Conservation (phyloP, 2,113 vertebrate genomes). For the Lagopus leucura region DNA sequence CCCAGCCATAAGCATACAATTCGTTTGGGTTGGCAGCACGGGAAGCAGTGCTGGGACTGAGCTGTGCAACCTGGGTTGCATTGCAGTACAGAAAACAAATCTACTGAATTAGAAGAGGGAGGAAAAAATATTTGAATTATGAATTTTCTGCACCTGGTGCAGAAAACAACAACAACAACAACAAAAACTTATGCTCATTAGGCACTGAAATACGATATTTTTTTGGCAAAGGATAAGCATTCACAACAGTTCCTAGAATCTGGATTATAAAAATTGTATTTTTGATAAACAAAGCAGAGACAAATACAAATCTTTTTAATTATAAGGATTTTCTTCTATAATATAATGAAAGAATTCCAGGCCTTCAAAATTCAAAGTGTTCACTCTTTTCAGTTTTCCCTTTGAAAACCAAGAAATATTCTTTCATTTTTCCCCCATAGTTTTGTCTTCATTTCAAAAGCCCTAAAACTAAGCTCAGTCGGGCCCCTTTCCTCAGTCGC, state of each 20-base stretch:
- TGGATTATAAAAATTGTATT: not conserved
- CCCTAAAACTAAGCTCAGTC: not conserved
- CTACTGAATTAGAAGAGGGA: not conserved
- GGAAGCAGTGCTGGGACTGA: not conserved
- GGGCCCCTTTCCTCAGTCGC: not conserved
- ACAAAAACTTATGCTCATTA: not conserved
- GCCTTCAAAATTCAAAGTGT: not conserved
- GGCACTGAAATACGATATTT: not conserved
- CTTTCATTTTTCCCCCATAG: not conserved
- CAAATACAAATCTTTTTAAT: not conserved
- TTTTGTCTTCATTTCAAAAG: not conserved
- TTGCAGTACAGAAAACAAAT: fast-evolving
- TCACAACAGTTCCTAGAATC: not conserved
- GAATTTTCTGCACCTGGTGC: not conserved
- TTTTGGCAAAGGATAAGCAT: not conserved
- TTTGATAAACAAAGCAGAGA: not conserved
- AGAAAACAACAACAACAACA: not conserved
- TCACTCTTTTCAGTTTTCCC: not conserved
- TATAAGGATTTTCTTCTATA: not conserved
- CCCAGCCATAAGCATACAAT: fast-evolving
- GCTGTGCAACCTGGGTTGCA: not conserved
- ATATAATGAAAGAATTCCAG: not conserved
- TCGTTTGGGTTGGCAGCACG: not conserved
- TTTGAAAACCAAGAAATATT: not conserved
- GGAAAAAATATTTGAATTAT: not conserved